Evolutionary conservation across 2,888 invertebrate species (phyloP).

Genomic region (Bursaphelenchus okinawaensis): DNA sequence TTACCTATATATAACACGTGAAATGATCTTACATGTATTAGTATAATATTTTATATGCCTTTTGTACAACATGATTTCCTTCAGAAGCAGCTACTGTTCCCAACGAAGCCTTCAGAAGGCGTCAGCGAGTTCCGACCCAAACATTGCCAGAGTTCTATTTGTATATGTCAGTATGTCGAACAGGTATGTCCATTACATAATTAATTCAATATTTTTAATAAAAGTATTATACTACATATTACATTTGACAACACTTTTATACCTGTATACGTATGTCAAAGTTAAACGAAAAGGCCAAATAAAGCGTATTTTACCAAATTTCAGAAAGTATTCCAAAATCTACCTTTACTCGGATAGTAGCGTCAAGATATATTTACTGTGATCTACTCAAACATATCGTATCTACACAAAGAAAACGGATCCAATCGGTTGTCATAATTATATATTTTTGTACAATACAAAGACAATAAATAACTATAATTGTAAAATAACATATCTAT

Average conservation of each 20-base stretch:
- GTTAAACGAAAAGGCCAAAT: too few relatives aligned
- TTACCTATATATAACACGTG: too few relatives aligned
- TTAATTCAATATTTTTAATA: background rate
- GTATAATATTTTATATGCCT: too few relatives aligned
- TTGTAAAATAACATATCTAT: too few relatives aligned
- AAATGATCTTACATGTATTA: too few relatives aligned
- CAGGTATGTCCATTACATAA: constrained; percentile 22
- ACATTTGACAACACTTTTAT: too few relatives aligned
- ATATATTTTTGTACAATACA: background rate
- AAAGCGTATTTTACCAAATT: too few relatives aligned
- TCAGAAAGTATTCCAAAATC: background rate
- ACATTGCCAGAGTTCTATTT: constrained; percentile 47
- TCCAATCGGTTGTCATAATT: background rate
- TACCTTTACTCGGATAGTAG: background rate
- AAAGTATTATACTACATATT: background rate
- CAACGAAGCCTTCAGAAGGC: constrained; percentile 47
- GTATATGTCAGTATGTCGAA: constrained; percentile 54
- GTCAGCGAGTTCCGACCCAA: constrained; percentile 50
- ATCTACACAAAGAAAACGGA: background rate
- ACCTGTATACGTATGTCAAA: too few relatives aligned
- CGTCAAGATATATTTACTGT: background rate
- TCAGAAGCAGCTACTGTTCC: constrained; percentile 49
- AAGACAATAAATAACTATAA: background rate
- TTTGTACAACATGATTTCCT: too few relatives aligned
- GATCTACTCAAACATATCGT: background rate